Percentiles rank a stretch among this genome's conserved stretches.
Conservation (phyloP, 2,888 invertebrate genomes). For the Napeogenes sylphis region DNA sequence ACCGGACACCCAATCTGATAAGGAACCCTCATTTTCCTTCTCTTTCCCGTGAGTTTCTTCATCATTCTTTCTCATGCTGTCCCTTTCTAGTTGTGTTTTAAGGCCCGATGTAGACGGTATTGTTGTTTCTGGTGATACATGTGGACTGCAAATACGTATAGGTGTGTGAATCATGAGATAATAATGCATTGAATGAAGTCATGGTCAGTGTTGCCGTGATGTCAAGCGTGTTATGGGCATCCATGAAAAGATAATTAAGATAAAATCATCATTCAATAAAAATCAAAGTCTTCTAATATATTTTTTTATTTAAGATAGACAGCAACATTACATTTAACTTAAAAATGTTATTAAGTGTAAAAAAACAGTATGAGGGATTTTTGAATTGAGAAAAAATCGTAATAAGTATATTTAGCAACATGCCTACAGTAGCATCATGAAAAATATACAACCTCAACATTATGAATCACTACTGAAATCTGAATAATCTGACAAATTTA, state of each 20-base stretch:
- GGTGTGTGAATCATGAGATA: background rate
- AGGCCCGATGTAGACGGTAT: conserved; percentile 72
- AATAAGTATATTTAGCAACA: no score
- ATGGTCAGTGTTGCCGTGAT: conserved; percentile 3
- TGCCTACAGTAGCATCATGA: no score
- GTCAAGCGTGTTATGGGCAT: conserved; percentile 14
- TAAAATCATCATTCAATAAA: conserved; percentile 6
- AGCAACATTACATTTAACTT: no score
- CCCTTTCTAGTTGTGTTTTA: conserved; percentile 47
- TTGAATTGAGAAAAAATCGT: no score
- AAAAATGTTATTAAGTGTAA: no score
- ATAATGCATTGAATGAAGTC: background rate
- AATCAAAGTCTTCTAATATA: no score
- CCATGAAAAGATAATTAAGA: conserved; percentile 7
- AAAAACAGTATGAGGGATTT: no score
- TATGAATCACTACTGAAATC: no score
- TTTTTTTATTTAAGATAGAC: no score
- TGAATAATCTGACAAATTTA: no score
- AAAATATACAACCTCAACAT: no score
- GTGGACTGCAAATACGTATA: conserved; percentile 59
- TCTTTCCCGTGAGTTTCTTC: conserved; percentile 52
- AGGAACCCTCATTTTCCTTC: conserved; percentile 54
- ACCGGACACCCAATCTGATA: conserved; percentile 77
- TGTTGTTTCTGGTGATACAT: conserved; percentile 68
- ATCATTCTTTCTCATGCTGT: conserved; percentile 68